Base-by-base conservation (phyloP, 2,113 vertebrate genomes). In the Carollia perspicillata region DNA sequence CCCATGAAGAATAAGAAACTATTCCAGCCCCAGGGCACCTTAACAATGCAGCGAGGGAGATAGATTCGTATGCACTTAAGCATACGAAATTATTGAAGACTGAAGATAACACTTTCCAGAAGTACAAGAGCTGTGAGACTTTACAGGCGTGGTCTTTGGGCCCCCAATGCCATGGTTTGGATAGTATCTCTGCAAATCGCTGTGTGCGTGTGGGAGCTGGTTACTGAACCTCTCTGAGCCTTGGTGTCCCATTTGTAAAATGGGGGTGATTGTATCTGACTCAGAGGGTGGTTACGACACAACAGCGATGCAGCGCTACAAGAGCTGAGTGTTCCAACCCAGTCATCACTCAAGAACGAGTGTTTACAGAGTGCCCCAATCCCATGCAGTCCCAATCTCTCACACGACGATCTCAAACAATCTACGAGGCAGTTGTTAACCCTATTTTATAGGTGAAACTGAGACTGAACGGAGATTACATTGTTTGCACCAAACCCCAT, bases 1-100 rank as follows among this genome's bases (percentile, higher is more conserved):
- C 26, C 63, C 18, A 80, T n/a, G 65, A 89, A 95, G 86, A 93
- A 80, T 60, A 44, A 87, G 85, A 93, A 95, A 74, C 28, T 65
- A 12, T 77, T 66, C 35, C 68, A 60, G 49, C 69, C 51, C 63
- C 17, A 30, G n/a, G 78, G 49, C 88, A 84, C 55, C 20, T 84
- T 63, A 92, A 42, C 47, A 49, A 1, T 37, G 60, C 49, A 69
- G 40, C 3, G 30, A n/a, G 40, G 75, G 53, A 65, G 42, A 69
- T 10, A 92, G 65, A 65, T 77, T 23, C 33, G 12, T 20, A 30
- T 53, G 40, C 65, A 22, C 60, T 77, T 55, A 93, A 40, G 49
- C 47, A 13, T 44, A 40, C 28, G 44, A 55, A 94, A 66, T 69
- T 75, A 78, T 8, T 83, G 78, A 83, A 78, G 35, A 74, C 14